Base-by-base conservation (phyloP, 1,140 invertebrate species). In the Maconellicoccus hirsutus region DNA sequence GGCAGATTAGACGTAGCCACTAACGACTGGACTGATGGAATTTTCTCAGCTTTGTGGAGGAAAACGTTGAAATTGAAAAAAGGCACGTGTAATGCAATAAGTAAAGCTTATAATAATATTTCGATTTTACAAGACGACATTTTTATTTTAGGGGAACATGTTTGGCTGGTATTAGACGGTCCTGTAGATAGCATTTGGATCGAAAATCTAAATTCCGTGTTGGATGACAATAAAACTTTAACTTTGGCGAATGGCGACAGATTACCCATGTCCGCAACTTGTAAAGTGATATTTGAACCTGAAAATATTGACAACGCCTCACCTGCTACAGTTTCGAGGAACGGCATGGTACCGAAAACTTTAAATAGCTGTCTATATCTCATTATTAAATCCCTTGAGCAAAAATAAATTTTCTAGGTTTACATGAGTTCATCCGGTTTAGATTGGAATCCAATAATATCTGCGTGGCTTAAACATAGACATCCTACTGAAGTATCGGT, bases 11-110 rank as follows among this genome's bases (percentile, higher is more conserved):
- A 98, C 78, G 94, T 96, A 0, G 94, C 94, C 1, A 98, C 95
- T 0, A 98, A 98, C 78, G 95, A 98, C 78, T 98, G 95, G 95
- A 97, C 94, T 0, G 94, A 98, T 79, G 95, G 95, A 1, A 96
- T 98, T 74, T 98, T 98, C 80, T 96, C 94, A 7, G 93, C 94
- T 0, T 80, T 98, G 0, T 98, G 94, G 95, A 83, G 94, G 59
- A 93, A 95, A 81, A 96, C 94, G 0, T 81, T 96, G 0, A 94
- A 93, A 80, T 80, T 90, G 0, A 96, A 96, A 80, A 86, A 87
- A 77, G 91, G 89, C 82, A 74, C 71, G 19, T 52, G 16, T 52
- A 8, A 16, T 6, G 16, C 12, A 52, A 52, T 52, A 52, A 52
- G 6, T 52, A 3, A 52, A 52, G 6, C n/a, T 52, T 19, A 8